Percentiles rank a stretch among this genome's conserved stretches.
phyloP scores from a whole-genome alignment of 1,140 invertebrate genomes.

The Cepaea nemoralis region DNA sequence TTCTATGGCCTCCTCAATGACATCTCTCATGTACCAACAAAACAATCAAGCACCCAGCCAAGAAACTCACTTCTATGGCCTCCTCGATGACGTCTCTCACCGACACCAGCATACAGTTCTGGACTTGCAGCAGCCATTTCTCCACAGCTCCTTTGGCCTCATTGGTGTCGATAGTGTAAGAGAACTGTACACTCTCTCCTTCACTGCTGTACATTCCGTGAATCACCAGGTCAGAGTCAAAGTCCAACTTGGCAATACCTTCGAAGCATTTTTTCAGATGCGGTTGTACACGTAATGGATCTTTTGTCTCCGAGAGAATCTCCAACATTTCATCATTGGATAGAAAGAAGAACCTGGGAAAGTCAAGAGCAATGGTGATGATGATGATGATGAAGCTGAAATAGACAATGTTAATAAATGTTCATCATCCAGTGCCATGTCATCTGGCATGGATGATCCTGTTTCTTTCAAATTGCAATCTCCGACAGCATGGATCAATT shows the following conservation, averaged over 20 bases:
- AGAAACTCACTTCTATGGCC: constrained; percentile 62
- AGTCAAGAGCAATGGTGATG: background rate
- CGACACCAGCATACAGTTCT: constrained; percentile 71
- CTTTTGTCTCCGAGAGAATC: constrained; percentile 73
- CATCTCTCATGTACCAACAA: too few relatives aligned
- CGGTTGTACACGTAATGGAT: constrained; percentile 72
- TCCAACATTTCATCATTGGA: constrained; percentile 74
- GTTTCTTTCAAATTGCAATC: too few relatives aligned
- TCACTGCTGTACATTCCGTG: constrained; percentile 72
- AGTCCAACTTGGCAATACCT: constrained; percentile 72
- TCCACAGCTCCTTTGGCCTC: constrained; percentile 72
- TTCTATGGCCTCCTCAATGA: constrained; percentile 65
- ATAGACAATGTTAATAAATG: too few relatives aligned
- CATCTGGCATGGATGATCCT: too few relatives aligned
- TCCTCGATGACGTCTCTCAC: constrained; percentile 68
- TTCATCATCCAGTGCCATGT: too few relatives aligned
- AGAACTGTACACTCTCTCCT: constrained; percentile 63
- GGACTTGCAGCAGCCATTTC: constrained; percentile 73
- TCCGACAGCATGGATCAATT: too few relatives aligned
- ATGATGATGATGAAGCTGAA: too few relatives aligned
- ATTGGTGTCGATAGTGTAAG: constrained; percentile 65
- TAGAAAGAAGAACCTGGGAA: constrained; percentile 71
- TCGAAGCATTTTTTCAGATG: constrained; percentile 74
- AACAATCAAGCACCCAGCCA: too few relatives aligned
- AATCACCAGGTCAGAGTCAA: constrained; percentile 71